Evolutionary conservation across 2,797 vertebrate genomes (phyloP).

Genomic region (Platyrinchus mystaceus): DNA sequence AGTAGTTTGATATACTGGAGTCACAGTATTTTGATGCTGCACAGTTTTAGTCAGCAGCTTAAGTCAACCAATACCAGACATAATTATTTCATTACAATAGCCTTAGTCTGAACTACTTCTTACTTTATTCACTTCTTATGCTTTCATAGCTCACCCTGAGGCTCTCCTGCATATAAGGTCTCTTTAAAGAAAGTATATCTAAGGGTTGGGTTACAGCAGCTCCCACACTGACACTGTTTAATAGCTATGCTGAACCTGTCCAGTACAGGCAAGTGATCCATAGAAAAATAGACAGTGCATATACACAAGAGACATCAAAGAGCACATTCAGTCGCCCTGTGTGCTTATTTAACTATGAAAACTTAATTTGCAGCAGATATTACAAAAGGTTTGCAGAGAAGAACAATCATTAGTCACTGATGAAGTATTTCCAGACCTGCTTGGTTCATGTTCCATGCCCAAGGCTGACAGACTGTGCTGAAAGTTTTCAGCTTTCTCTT

Average conservation of each 20-base stretch:
- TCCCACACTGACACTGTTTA: not conserved
- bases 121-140: not conserved
- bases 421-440: not conserved
- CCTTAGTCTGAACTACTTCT: not conserved
- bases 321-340: not conserved
- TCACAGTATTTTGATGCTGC: not conserved
- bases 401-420: not conserved
- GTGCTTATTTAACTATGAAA: not conserved
- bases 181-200: not conserved
- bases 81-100: constrained; percentile 1
- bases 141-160: not conserved
- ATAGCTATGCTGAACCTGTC: not conserved
- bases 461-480: not conserved
- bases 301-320: not conserved
- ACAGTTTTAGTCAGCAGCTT: not conserved
- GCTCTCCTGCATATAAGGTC: not conserved
- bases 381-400: not conserved
- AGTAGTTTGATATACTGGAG: not conserved
- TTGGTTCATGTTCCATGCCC: not conserved
- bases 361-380: not conserved
- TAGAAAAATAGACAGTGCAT: not conserved
- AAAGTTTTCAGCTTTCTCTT: constrained; percentile 16
- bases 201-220: not conserved
- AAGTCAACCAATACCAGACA: not conserved
- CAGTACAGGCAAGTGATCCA: not conserved